Conservation (phyloP, 2,888 invertebrate species). For the Aleiodes testaceus region DNA sequence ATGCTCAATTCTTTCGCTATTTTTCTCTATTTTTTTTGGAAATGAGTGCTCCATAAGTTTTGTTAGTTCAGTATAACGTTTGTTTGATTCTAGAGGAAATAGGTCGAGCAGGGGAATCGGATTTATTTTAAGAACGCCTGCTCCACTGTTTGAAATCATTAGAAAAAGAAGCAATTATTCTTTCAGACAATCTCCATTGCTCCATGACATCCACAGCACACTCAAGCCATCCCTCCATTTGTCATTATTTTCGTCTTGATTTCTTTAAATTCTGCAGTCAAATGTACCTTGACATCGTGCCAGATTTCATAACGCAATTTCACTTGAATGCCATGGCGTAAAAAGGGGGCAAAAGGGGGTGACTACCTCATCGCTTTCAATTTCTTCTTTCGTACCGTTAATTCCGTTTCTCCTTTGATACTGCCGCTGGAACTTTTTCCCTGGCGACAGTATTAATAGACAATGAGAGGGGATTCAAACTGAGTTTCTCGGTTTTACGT, state of each 20-base stretch:
- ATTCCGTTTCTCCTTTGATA: constrained; percentile 38
- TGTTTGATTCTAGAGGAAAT: too few species aligned
- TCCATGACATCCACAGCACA: constrained; percentile 26
- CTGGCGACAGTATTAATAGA: constrained; percentile 32
- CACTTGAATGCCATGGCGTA: neutral
- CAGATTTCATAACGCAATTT: constrained; percentile 48
- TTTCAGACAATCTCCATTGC: constrained; percentile 1
- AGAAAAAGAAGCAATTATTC: too few species aligned
- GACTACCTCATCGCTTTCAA: constrained; percentile 38
- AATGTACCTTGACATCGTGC: constrained; percentile 29
- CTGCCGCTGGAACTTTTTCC: constrained; percentile 20
- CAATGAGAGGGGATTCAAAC: constrained; percentile 2
- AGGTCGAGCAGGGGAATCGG: too few species aligned
- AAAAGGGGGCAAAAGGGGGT: neutral
- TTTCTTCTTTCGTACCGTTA: constrained; percentile 35
- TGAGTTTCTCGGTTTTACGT: constrained; percentile 4
- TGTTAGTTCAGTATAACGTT: too few species aligned
- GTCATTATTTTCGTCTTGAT: neutral
- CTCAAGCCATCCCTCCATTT: neutral
- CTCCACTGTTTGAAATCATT: too few species aligned
- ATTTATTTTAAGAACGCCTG: too few species aligned
- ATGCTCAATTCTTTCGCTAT: too few species aligned
- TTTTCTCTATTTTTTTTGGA: too few species aligned
- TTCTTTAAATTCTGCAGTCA: neutral
- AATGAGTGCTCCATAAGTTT: too few species aligned